Conservation (phyloP, 2,797 vertebrate species). For the Pseudochaenichthys georgianus region DNA sequence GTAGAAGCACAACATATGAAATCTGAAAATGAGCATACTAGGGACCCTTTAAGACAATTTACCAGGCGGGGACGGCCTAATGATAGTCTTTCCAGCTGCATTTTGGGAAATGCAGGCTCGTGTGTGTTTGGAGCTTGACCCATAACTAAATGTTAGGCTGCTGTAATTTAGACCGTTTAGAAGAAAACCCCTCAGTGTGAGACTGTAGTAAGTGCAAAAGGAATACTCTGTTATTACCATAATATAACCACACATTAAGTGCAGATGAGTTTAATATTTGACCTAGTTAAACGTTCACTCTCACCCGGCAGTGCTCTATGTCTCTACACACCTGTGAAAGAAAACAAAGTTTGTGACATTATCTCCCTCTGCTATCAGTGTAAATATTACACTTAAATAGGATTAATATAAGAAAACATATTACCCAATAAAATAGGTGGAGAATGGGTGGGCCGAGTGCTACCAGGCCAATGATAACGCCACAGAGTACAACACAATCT, state of each 20-base stretch:
- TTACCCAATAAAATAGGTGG: conserved; percentile 25
- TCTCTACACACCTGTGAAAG: not conserved
- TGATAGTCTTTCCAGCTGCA: not conserved
- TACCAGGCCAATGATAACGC: conserved; percentile 22
- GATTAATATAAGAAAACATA: conserved; percentile 21
- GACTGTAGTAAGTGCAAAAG: not conserved
- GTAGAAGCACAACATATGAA: too few relatives aligned
- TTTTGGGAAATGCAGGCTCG: not conserved
- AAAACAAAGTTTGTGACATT: not conserved
- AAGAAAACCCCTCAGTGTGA: not conserved
- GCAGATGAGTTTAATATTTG: not conserved
- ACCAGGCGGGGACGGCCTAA: not conserved
- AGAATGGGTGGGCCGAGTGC: conserved; percentile 2
- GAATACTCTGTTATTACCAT: not conserved
- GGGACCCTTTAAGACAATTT: not conserved
- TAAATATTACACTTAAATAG: conserved; percentile 6
- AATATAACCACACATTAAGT: not conserved
- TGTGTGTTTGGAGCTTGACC: not conserved
- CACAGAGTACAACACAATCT: conserved; percentile 13
- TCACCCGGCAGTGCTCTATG: not conserved
- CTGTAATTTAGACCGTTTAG: not conserved
- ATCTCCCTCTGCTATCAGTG: not conserved
- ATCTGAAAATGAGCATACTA: too few relatives aligned
- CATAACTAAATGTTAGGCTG: not conserved
- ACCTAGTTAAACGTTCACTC: not conserved